These are phyloP conservation scores for Leptonema lineaticorne DNA, from an alignment of 1,140 invertebrate species.

Conservation along the genomic window DNA sequence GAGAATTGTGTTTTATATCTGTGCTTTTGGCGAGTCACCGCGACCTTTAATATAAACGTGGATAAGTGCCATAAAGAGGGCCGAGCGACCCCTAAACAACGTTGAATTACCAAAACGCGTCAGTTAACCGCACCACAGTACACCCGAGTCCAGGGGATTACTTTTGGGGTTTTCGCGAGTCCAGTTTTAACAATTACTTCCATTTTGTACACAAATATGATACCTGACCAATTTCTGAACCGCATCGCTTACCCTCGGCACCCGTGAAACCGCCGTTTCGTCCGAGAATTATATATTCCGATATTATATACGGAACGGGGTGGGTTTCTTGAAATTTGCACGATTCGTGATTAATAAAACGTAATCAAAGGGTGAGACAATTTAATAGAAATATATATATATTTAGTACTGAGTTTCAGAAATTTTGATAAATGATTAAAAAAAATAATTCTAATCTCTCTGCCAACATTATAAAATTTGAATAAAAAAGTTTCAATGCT, in stretches of 20 bases:
- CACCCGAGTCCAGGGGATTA: slow-evolving; percentile 10
- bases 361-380: too few species aligned
- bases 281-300: slow-evolving; percentile 36
- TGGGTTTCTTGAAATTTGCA: too few species aligned
- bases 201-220: slow-evolving; percentile 25
- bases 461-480: too few species aligned
- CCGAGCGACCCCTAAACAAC: not conserved
- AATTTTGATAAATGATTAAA: too few species aligned
- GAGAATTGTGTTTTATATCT: too few species aligned
- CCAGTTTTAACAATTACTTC: slow-evolving; percentile 26
- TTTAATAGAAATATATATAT: too few species aligned
- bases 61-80: slow-evolving; percentile 1
- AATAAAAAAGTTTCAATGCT: too few species aligned
- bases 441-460: too few species aligned
- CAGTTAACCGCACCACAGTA: slow-evolving; percentile 15
- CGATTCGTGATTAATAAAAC: too few species aligned
- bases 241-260: slow-evolving; percentile 18
- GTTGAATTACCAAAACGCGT: too few species aligned
- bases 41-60: not conserved
- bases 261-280: slow-evolving; percentile 25
- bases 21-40: not conserved
- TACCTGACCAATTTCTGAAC: slow-evolving; percentile 8
- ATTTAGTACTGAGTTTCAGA: too few species aligned
- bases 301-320: too few species aligned
- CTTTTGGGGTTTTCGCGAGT: not conserved